These are phyloP conservation scores for Zosterops lateralis DNA, from an alignment of 2,113 vertebrate genomes.

Conservation along the genomic window DNA sequence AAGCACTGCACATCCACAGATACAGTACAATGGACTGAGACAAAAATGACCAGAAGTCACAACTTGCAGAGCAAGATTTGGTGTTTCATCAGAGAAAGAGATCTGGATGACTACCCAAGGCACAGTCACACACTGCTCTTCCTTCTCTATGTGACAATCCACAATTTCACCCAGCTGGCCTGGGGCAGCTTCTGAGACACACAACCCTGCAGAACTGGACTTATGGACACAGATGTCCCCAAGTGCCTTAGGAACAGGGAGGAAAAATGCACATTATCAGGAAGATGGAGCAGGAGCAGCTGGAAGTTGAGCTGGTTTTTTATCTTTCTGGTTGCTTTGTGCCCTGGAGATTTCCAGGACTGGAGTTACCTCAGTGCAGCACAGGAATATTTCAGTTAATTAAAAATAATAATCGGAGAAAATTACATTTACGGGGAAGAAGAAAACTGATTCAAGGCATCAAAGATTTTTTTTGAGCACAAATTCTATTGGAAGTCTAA, in stretches of 20 bases:
- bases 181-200: neutral
- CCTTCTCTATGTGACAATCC: accelerated
- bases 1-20: neutral
- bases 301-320: neutral
- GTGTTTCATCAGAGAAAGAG: neutral
- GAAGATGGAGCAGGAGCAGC: neutral
- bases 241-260: neutral
- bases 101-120: neutral
- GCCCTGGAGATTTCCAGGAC: neutral
- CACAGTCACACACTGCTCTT: accelerated
- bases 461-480: neutral
- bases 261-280: neutral
- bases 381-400: neutral
- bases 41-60: neutral
- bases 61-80: neutral
- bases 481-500: neutral
- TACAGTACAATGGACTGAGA: neutral
- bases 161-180: neutral
- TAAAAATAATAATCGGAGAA: neutral
- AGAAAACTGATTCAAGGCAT: neutral
- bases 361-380: neutral
- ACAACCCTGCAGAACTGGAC: neutral
- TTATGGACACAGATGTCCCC: neutral
- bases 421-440: neutral
- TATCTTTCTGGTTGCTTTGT: neutral